phyloP scores from a whole-genome alignment of 2,888 invertebrate species.

The Adineta ricciae region DNA sequence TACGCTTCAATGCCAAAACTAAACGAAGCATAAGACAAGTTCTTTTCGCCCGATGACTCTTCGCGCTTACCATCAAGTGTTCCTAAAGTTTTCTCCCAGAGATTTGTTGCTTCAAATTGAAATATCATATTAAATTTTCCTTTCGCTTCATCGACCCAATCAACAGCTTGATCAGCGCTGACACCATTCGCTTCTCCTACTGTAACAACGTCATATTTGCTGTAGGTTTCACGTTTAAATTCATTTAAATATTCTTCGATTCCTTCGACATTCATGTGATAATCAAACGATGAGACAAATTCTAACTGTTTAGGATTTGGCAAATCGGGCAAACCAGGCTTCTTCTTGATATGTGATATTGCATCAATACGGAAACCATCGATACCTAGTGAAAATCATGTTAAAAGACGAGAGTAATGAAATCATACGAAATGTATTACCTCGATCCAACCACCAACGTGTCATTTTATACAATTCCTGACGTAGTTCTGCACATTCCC shows the following conservation, averaged over 20 bases:
- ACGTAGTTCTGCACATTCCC: slow-evolving; percentile 9
- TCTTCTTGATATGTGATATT: background rate
- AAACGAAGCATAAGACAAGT: background rate
- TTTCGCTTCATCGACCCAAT: background rate
- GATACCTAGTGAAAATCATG: background rate
- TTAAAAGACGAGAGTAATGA: too few relatives aligned
- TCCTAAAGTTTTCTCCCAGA: slow-evolving; percentile 5
- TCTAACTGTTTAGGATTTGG: slow-evolving; percentile 7
- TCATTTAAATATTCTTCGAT: background rate
- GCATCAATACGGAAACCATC: slow-evolving; percentile 22
- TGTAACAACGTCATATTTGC: background rate
- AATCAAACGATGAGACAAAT: slow-evolving; percentile 18
- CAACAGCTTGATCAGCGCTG: background rate
- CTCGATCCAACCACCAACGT: background rate
- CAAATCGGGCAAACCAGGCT: background rate
- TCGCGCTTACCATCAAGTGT: background rate
- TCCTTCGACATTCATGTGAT: slow-evolving; percentile 15
- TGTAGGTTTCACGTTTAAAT: background rate
- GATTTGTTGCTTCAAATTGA: slow-evolving; percentile 20
- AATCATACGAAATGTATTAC: background rate
- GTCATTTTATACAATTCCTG: background rate
- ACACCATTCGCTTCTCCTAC: slow-evolving; percentile 3
- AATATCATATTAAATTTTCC: slow-evolving; percentile 17
- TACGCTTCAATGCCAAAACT: slow-evolving; percentile 17
- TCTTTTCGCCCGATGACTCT: background rate